Percentiles rank a stretch among this genome's conserved stretches.
phyloP scores from a whole-genome alignment of 2,113 vertebrate genomes.

The Penelope pileata region DNA sequence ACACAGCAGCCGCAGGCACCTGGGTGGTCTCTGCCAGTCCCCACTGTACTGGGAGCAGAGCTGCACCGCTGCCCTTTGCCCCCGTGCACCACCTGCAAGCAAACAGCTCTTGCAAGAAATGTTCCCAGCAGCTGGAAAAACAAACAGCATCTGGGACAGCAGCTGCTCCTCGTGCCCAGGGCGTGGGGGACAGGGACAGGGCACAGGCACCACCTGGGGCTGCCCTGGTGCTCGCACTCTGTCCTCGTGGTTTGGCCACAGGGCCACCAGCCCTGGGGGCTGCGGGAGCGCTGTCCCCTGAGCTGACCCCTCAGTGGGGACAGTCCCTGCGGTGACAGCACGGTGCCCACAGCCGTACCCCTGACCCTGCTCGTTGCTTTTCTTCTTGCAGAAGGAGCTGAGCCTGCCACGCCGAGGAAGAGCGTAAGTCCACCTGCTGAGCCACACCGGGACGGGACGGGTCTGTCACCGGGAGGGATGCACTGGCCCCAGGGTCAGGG shows the following conservation, averaged over 20 bases:
- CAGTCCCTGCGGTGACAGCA: accelerated
- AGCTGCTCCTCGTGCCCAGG: accelerated
- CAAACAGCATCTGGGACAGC: accelerated
- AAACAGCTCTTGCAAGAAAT: not conserved
- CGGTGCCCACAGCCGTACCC: accelerated
- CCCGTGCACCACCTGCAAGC: not conserved
- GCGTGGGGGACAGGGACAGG: not conserved
- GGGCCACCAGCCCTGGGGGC: not conserved
- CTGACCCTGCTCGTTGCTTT: not conserved
- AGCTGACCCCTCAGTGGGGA: accelerated
- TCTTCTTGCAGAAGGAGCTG: constrained; percentile 89
- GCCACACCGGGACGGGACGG: not conserved
- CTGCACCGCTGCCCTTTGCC: not conserved
- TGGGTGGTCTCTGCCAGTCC: accelerated
- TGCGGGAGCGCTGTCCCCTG: not conserved
- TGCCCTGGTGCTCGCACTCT: not conserved
- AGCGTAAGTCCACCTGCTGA: constrained; percentile 84
- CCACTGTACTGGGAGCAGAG: accelerated
- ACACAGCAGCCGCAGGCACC: too few species aligned
- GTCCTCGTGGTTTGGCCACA: accelerated
- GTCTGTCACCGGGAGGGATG: not conserved
- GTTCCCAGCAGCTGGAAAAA: not conserved
- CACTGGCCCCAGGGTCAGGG: accelerated
- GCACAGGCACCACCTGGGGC: not conserved
- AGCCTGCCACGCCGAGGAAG: constrained; percentile 91